These are phyloP conservation scores for Hermaeophaga mercurialis DNA, from an alignment of 2,888 invertebrate genomes.

Conservation along the genomic window DNA sequence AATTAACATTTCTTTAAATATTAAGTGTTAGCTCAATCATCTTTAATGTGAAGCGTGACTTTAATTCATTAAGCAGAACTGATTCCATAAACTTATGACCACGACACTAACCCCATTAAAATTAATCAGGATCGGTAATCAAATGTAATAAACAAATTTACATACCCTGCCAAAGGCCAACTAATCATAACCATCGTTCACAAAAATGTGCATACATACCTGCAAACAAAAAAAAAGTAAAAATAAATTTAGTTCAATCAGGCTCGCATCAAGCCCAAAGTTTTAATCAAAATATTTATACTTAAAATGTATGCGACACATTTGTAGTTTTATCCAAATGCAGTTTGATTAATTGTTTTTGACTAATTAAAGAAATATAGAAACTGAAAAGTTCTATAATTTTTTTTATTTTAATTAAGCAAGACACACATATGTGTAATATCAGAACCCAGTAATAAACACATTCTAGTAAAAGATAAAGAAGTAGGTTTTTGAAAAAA, in stretches of 20 bases:
- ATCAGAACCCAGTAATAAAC: too few species aligned
- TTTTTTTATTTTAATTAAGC: too few species aligned
- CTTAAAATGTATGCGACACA: too few species aligned
- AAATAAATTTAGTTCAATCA: conserved; percentile 35
- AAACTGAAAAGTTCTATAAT: too few species aligned
- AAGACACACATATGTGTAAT: too few species aligned
- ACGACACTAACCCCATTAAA: conserved; percentile 25
- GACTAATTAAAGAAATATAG: too few species aligned
- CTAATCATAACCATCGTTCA: conserved; percentile 9
- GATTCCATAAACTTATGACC: conserved; percentile 11
- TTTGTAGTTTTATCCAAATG: too few species aligned
- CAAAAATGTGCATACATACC: conserved; percentile 34
- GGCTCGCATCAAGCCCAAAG: too few species aligned
- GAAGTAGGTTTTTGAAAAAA: too few species aligned
- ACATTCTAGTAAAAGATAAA: too few species aligned
- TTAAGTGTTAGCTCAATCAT: not conserved
- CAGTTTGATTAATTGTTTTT: too few species aligned
- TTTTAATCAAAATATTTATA: too few species aligned
- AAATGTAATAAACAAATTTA: conserved; percentile 33
- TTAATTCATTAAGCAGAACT: conserved; percentile 14
- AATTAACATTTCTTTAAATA: conserved; percentile 1
- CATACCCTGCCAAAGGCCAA: conserved; percentile 30
- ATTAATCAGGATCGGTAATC: conserved; percentile 30
- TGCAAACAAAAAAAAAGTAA: conserved; percentile 36
- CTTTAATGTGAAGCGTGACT: conserved; percentile 14